A percentile compares a stretch with the other conserved stretches of the same genome.
Conservation (phyloP, 2,113 vertebrate genomes). For the Lynx canadensis region DNA sequence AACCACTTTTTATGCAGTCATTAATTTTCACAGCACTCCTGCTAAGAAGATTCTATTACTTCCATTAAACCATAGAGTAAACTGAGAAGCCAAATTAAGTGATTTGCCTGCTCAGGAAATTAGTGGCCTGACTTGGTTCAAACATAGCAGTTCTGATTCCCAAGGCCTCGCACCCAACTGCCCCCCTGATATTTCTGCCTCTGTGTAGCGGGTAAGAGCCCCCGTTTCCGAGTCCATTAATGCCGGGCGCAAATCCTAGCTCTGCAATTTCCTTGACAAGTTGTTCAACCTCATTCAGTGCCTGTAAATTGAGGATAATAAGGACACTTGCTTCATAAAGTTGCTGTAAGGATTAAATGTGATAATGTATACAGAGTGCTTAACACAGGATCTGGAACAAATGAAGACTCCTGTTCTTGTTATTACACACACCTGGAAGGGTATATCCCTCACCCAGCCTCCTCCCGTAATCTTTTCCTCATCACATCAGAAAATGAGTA, state of each 20-base stretch:
- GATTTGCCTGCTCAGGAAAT: slow-evolving; percentile 42
- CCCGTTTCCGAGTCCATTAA: not conserved
- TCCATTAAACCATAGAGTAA: slow-evolving; percentile 64
- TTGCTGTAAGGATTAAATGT: slow-evolving; percentile 50
- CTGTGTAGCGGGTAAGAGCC: not conserved
- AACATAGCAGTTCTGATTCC: not conserved
- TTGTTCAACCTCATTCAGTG: not conserved
- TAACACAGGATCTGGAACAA: not conserved
- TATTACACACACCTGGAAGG: slow-evolving; percentile 45
- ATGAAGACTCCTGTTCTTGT: not conserved
- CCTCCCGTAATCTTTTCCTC: not conserved
- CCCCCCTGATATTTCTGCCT: not conserved
- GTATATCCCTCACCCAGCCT: not conserved
- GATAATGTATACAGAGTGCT: not conserved
- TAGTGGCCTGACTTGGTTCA: not conserved
- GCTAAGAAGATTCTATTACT: slow-evolving; percentile 54
- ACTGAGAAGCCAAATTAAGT: slow-evolving; percentile 55
- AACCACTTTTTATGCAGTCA: slow-evolving; percentile 26
- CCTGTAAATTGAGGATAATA: not conserved
- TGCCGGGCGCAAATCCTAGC: not conserved
- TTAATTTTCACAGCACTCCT: slow-evolving; percentile 66
- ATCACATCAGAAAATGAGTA: slow-evolving; percentile 7
- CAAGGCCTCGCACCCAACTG: not conserved
- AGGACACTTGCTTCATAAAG: slow-evolving; percentile 49
- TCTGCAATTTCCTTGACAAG: slow-evolving; percentile 1